phyloP scores from a whole-genome alignment of 2,797 vertebrate genomes.

The Coregonus sp. region DNA sequence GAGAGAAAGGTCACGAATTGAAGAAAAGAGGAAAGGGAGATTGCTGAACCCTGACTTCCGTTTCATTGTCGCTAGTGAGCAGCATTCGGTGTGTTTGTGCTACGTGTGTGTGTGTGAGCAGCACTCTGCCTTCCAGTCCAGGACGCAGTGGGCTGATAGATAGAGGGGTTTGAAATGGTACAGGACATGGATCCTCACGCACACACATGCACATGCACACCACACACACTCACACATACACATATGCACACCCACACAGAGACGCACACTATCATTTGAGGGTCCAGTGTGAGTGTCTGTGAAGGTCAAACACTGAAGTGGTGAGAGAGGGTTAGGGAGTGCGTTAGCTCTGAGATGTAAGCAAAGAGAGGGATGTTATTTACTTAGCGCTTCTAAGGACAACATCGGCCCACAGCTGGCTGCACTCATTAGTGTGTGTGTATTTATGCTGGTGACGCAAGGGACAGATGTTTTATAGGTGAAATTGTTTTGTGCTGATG shows the following conservation, averaged over 20 bases:
- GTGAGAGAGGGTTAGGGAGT: neutral
- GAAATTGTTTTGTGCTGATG: too few species aligned
- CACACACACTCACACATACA: neutral
- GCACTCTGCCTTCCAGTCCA: too few species aligned
- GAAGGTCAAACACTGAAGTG: constrained; percentile 4
- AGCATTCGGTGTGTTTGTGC: constrained; percentile 2
- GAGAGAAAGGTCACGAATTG: constrained; percentile 48
- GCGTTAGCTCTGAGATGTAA: neutral
- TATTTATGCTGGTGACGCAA: neutral
- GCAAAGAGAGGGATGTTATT: neutral
- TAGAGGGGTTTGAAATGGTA: neutral
- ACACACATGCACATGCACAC: neutral
- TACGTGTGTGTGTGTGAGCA: neutral
- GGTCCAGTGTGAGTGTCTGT: constrained; percentile 5
- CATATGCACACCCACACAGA: neutral
- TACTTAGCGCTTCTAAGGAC: neutral
- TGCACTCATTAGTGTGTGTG: neutral
- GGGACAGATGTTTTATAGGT: neutral
- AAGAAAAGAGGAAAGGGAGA: constrained; percentile 62
- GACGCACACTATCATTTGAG: neutral
- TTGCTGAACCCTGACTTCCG: constrained; percentile 59
- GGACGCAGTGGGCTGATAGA: neutral
- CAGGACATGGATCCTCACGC: neutral
- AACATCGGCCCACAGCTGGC: neutral
- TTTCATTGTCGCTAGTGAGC: constrained; percentile 44